Conservation (phyloP, 2,113 vertebrate species). For the Spermophilus dauricus region DNA sequence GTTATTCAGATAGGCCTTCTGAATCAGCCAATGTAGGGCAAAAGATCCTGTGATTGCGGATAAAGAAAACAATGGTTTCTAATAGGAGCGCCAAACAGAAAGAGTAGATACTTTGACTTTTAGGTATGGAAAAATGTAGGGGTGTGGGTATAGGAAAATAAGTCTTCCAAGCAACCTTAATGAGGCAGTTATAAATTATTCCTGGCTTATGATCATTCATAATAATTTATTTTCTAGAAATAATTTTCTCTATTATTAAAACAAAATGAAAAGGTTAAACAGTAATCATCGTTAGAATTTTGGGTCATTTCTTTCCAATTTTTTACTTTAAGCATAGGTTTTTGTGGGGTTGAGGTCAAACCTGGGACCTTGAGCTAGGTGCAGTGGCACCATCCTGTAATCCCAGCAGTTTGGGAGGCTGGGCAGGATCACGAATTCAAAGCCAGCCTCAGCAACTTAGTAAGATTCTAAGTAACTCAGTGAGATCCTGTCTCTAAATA, state of each 20-base stretch:
- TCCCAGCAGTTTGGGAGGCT: no score
- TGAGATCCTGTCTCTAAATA: no score
- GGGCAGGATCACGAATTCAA: no score
- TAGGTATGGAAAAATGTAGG: background rate
- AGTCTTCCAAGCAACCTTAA: background rate
- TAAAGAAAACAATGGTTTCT: conserved; percentile 4
- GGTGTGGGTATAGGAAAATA: background rate
- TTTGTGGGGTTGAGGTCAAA: background rate
- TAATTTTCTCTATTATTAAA: conserved; percentile 52
- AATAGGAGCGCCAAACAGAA: background rate
- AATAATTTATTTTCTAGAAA: background rate
- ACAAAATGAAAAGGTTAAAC: background rate
- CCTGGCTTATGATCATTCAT: background rate
- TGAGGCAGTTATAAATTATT: background rate
- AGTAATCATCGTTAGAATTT: conserved; percentile 15
- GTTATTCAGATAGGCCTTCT: background rate
- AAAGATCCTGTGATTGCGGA: background rate
- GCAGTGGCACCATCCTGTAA: no score
- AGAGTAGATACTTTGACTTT: background rate
- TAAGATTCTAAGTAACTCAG: no score
- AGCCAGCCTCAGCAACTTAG: no score
- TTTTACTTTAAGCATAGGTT: background rate
- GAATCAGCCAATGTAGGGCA: background rate
- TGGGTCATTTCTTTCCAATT: background rate
- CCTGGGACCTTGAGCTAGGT: no score